Conservation (phyloP, 2,888 invertebrate species). For the Fragum sueziense region DNA sequence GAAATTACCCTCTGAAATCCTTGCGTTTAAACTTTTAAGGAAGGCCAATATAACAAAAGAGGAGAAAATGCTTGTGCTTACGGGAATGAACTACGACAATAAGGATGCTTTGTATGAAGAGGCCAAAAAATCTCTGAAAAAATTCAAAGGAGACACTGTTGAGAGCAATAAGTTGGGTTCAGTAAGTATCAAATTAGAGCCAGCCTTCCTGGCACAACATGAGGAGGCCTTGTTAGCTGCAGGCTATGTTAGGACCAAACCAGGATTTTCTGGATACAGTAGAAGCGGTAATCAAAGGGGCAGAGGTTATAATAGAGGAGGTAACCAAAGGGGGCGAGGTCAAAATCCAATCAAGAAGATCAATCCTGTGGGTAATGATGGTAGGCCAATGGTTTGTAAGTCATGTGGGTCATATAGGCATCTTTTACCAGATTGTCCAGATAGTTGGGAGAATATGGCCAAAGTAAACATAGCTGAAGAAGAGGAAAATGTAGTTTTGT, state of each 20-base stretch:
- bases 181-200: too few species aligned
- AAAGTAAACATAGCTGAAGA: too few species aligned
- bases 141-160: slow-evolving; percentile 13
- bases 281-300: not conserved
- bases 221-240: slow-evolving; percentile 28
- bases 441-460: slow-evolving; percentile 48
- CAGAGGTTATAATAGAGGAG: not conserved
- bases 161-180: slow-evolving; percentile 19
- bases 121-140: slow-evolving; percentile 25
- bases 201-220: too few species aligned
- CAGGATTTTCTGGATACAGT: not conserved
- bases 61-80: slow-evolving; percentile 43
- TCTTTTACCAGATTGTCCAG: slow-evolving; percentile 39
- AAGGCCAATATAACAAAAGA: slow-evolving; percentile 18
- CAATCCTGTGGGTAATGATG: slow-evolving; percentile 44
- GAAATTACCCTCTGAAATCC: too few species aligned
- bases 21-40: too few species aligned
- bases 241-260: slow-evolving; percentile 22
- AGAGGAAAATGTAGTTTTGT: slow-evolving; percentile 45
- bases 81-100: slow-evolving; percentile 40
- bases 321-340: not conserved
- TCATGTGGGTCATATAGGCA: slow-evolving; percentile 50
- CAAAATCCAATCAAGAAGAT: slow-evolving; percentile 20
- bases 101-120: slow-evolving; percentile 36
- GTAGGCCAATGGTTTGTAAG: slow-evolving; percentile 28